Conservation (phyloP, 2,888 invertebrate genomes). For the Baronia brevicornis region DNA sequence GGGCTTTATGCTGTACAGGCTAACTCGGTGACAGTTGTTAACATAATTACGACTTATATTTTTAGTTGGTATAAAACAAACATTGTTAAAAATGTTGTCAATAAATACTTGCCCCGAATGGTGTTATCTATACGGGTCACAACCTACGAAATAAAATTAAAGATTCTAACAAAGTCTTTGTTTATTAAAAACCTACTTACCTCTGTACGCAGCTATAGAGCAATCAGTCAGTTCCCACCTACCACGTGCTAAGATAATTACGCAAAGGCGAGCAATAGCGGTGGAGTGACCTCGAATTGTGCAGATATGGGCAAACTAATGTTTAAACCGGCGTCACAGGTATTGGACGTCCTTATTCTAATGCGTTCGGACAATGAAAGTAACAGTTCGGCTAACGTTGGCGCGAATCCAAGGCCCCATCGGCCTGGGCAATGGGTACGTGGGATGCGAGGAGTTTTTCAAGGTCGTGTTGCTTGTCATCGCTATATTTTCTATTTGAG, state of each 20-base stretch:
- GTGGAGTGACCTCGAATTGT: conserved; percentile 6
- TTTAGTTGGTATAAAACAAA: no score
- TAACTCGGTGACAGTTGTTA: no score
- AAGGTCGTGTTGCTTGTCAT: conserved; percentile 23
- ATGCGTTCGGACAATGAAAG: conserved; percentile 61
- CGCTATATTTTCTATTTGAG: conserved; percentile 7
- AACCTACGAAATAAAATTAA: no score
- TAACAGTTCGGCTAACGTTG: conserved; percentile 50
- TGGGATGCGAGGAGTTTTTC: conserved; percentile 51
- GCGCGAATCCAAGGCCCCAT: conserved; percentile 56
- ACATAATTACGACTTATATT: no score
- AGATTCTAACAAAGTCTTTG: no score
- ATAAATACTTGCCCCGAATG: no score
- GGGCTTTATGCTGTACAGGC: no score
- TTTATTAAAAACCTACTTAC: no score
- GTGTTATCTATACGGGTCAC: no score
- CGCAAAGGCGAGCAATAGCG: conserved; percentile 5
- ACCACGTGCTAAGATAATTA: not conserved
- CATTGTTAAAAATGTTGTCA: no score
- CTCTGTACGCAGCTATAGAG: no score
- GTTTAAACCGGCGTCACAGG: conserved; percentile 5
- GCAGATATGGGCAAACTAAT: conserved; percentile 1
- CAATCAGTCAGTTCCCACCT: not conserved
- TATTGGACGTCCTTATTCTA: conserved; percentile 36
- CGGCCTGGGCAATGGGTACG: conserved; percentile 47